Evolutionary conservation across 1,140 invertebrate species (phyloP).

Genomic region (Helicoverpa armigera): DNA sequence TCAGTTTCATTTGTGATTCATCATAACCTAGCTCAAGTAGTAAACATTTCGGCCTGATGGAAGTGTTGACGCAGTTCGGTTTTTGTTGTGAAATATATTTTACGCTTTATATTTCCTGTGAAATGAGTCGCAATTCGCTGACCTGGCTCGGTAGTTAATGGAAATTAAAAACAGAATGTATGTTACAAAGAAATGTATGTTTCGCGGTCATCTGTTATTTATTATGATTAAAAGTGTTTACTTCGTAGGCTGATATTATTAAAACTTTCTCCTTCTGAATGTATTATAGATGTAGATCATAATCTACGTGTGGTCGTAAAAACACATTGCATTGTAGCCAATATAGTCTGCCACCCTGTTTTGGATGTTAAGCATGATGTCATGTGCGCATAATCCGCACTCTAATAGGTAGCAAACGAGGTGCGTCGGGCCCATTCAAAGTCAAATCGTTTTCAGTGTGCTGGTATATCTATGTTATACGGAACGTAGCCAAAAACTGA

Average conservation of each 20-base stretch:
- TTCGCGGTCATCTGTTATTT: neutral
- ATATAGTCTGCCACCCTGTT: conserved; percentile 5
- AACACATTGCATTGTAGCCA: neutral
- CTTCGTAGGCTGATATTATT: no score
- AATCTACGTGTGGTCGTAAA: neutral
- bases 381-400: conserved; percentile 14
- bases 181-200: neutral
- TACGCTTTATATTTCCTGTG: conserved; percentile 14
- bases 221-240: no score
- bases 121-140: conserved; percentile 12
- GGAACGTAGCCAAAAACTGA: no score
- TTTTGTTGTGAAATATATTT: conserved; percentile 3
- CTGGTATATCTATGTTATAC: neutral
- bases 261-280: no score
- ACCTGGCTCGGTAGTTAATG: neutral
- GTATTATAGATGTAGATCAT: no score
- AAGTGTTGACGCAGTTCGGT: neutral
- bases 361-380: conserved; percentile 22
- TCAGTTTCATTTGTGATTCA: conserved; percentile 37
- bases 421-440: conserved; percentile 28
- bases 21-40: neutral
- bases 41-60: conserved; percentile 10
- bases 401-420: conserved; percentile 35
- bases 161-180: conserved; percentile 34
- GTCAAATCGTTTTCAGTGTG: conserved; percentile 20